A percentile compares a stretch with the other conserved stretches of the same genome.
These are phyloP conservation scores for Lytechinus pictus DNA, from an alignment of 35 echinoderm and acorn worm genomes.

Conservation along the genomic window DNA sequence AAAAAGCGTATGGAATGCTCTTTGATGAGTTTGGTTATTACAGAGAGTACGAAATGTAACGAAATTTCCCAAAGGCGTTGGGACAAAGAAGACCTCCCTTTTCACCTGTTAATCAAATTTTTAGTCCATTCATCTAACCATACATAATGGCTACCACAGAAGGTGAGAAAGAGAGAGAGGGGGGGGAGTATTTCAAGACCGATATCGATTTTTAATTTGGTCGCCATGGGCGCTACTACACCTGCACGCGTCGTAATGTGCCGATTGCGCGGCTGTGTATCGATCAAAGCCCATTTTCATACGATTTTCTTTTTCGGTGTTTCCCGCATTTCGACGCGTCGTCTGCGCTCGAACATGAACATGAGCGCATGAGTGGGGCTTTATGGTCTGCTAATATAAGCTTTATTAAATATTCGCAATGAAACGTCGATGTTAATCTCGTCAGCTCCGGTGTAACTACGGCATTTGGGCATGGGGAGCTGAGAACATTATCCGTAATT, in stretches of 20 bases:
- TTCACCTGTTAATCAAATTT: constrained; percentile 36
- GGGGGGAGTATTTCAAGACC: background rate
- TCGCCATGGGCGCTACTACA: constrained; percentile 32
- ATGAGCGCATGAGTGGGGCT: background rate
- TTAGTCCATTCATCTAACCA: background rate
- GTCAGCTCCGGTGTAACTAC: background rate
- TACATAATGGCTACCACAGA: background rate
- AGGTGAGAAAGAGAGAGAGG: background rate
- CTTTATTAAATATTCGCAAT: background rate
- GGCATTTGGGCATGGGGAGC: background rate
- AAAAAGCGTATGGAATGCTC: background rate
- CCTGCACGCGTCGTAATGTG: constrained; percentile 27
- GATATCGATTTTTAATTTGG: constrained; percentile 34
- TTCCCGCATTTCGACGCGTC: background rate
- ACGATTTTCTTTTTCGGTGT: background rate
- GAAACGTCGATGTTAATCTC: background rate
- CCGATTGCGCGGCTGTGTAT: constrained; percentile 32
- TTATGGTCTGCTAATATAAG: constrained; percentile 1
- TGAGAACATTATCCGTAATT: background rate
- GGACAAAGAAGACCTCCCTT: background rate
- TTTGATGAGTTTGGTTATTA: background rate
- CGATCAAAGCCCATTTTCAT: constrained; percentile 6
- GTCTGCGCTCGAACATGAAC: background rate
- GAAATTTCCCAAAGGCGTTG: background rate
- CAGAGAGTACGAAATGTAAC: background rate